Conservation (phyloP, 1,140 invertebrate species). For the Glossosoma conforme region DNA sequence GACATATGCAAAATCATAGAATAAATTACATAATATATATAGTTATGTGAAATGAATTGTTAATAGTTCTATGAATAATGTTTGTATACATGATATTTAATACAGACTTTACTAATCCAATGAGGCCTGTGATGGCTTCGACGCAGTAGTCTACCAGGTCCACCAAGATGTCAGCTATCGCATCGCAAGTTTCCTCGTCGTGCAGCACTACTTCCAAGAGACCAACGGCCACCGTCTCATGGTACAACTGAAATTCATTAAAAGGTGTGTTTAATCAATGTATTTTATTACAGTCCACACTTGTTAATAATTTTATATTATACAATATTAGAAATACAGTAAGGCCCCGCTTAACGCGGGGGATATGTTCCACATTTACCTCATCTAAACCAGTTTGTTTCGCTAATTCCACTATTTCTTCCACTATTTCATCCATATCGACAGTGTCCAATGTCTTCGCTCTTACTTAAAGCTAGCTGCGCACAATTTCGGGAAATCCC, state of each 20-base stretch:
- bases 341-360: no score
- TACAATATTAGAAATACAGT: no score
- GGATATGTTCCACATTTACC: no score
- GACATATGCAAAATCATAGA: conserved; percentile 3
- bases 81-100: conserved; percentile 23
- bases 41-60: background rate
- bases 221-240: conserved; percentile 63
- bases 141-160: conserved; percentile 73
- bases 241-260: conserved; percentile 54
- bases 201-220: conserved; percentile 70
- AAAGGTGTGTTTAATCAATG: conserved; percentile 4
- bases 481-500: no score
- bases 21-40: conserved; percentile 7
- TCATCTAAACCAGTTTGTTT: no score
- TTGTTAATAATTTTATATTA: background rate
- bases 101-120: conserved; percentile 47
- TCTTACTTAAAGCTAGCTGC: no score
- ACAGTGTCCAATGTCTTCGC: no score
- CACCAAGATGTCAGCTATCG: conserved; percentile 61
- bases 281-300: conserved; percentile 3
- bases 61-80: background rate
- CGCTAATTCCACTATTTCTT: no score
- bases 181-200: conserved; percentile 65
- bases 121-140: conserved; percentile 50
- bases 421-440: no score